Evolutionary conservation across 2,113 vertebrate genomes (phyloP), one percentile per base, ranked within the genome.

Genomic region (Cromileptes altivelis): DNA sequence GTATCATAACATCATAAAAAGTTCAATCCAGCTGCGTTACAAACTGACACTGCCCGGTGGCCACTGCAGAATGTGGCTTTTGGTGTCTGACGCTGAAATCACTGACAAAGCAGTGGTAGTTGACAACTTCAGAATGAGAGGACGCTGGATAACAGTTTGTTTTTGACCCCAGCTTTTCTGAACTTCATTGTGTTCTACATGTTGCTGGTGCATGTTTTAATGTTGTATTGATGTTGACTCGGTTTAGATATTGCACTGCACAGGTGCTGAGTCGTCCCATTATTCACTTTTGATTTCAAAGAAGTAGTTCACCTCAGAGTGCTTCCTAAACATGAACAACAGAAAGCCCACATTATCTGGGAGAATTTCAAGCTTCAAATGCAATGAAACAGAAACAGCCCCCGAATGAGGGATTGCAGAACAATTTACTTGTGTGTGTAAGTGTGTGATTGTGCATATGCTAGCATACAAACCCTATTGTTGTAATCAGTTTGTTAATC

Each of bases 171-270:
- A 67, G 64, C 40, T 63, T 27, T 71, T 25, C 23, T 56, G 53
- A 64, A 15, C 40, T 2, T 56, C 6, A 13, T 27, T 14, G 56
- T 82, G 56, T 75, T 60, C 10, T 64, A 3, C 4, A 33, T 80
- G 81, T 74, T 52, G 64, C 73, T 4, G 52, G 1, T 84, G 89
- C 87, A 90, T 85, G 88, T 15, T 75, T 88, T 23, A 45, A 50
- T 84, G 78, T 85, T 27, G 23, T 75, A 13, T 49, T 76, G 62
- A 56, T 62, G 18, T 65, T 1, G 37, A 25, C 49, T 53, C 10
- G 2, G 37, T 42, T 72, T 53, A 21, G 17, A 50, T 42, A 2
- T 70, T 2, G 13, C 12, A 10, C 68, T 33, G 5, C 17, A n/a
- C 23, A 14, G 25, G 69, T 14, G 27, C 27, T 5, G 45, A 83